These are phyloP conservation scores for Limnephilus auricula DNA, from an alignment of 2,888 invertebrate genomes.

Conservation along the genomic window DNA sequence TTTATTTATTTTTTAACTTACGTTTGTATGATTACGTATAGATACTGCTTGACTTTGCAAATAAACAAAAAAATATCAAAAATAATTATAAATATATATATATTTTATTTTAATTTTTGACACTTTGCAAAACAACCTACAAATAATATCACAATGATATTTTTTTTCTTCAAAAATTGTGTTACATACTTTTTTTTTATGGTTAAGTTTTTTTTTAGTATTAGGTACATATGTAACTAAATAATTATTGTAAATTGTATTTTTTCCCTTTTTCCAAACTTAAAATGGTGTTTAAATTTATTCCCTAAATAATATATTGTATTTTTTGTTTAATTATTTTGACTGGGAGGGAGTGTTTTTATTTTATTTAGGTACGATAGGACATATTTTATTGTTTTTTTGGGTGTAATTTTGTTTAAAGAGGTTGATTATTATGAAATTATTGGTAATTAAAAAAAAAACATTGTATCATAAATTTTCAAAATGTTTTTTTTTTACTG, in stretches of 20 bases:
- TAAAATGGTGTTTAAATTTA: neutral
- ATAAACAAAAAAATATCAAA: too few species aligned
- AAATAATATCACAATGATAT: neutral
- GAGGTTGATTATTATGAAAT: neutral
- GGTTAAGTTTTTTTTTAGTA: neutral
- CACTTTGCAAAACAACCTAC: neutral
- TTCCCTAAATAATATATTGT: conserved; percentile 2
- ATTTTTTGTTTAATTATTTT: neutral
- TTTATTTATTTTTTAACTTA: too few species aligned
- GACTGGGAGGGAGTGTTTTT: neutral
- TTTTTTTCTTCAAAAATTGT: neutral
- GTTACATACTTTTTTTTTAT: neutral
- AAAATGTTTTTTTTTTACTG: neutral
- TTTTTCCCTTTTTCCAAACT: neutral
- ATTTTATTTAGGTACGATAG: neutral
- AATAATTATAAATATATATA: too few species aligned
- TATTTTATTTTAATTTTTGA: neutral
- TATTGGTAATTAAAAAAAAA: neutral
- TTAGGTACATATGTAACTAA: neutral
- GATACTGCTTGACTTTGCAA: too few species aligned
- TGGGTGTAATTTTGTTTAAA: neutral
- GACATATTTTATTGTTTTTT: neutral
- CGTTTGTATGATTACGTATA: too few species aligned
- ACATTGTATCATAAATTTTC: neutral
- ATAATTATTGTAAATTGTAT: conserved; percentile 3